Conservation (phyloP, 2,888 invertebrate genomes). For the Drosophila nigricruria region DNA sequence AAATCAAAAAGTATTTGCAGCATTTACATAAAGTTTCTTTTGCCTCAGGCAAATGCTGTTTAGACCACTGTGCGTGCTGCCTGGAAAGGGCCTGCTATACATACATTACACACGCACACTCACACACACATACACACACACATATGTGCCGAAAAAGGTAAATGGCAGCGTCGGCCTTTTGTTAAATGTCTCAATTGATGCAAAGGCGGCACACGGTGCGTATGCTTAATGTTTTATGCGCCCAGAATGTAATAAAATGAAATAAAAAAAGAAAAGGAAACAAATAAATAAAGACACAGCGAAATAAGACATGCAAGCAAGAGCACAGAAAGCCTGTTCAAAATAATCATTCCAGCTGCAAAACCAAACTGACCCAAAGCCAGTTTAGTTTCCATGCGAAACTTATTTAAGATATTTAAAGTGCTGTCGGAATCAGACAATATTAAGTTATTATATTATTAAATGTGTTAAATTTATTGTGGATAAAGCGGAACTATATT, state of each 20-base stretch:
- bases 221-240: slow-evolving; percentile 61
- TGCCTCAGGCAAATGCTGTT: not conserved
- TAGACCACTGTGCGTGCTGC: slow-evolving; percentile 34
- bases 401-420: not conserved
- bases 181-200: slow-evolving; percentile 78
- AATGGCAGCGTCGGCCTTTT: slow-evolving; percentile 66
- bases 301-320: not conserved
- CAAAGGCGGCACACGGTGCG: slow-evolving; percentile 42
- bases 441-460: not conserved
- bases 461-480: not conserved
- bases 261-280: slow-evolving; percentile 11
- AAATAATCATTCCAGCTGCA: slow-evolving; percentile 66
- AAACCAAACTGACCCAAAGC: slow-evolving; percentile 20
- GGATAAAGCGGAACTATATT: not conserved
- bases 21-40: not conserved
- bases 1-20: not conserved
- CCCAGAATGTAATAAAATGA: slow-evolving; percentile 24
- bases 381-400: not conserved
- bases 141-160: slow-evolving; percentile 55
- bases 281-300: slow-evolving; percentile 27
- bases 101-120: slow-evolving; percentile 55
- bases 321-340: slow-evolving; percentile 27
- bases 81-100: slow-evolving; percentile 53
- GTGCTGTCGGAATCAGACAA: not conserved
- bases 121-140: slow-evolving; percentile 24